phyloP scores from a whole-genome alignment of 2,888 invertebrate genomes.

The Lasioglossum villosulum region DNA sequence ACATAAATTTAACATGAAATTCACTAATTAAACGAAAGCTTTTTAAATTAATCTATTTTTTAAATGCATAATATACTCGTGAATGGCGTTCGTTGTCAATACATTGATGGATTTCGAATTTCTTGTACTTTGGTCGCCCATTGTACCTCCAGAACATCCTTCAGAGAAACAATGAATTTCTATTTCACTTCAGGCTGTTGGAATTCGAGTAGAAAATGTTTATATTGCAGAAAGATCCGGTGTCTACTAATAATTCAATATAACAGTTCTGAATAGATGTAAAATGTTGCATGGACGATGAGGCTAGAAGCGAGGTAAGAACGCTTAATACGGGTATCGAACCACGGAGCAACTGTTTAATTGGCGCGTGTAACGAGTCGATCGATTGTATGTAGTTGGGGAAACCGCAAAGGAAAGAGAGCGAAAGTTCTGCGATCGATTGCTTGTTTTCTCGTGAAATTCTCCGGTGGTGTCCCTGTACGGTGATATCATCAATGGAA shows the following conservation, averaged over 20 bases:
- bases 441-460: constrained; percentile 34
- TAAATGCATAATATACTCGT: no score
- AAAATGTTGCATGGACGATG: neutral
- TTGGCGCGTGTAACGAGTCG: constrained; percentile 35
- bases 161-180: no score
- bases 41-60: no score
- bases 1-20: no score
- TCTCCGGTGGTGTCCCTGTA: constrained; percentile 15
- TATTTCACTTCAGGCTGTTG: no score
- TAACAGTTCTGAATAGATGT: neutral
- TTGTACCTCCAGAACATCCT: no score
- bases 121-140: no score
- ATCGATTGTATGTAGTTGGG: constrained; percentile 35
- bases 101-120: no score
- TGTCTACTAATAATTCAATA: neutral
- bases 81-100: no score
- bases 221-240: no score
- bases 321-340: constrained; percentile 25
- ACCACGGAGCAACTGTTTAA: constrained; percentile 28
- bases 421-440: constrained; percentile 60
- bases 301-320: neutral
- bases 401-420: constrained; percentile 42
- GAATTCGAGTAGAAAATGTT: no score
- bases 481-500: constrained; percentile 42
- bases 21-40: no score